phyloP scores from a whole-genome alignment of 2,797 vertebrate species.

The Hemitrygon akajei region DNA sequence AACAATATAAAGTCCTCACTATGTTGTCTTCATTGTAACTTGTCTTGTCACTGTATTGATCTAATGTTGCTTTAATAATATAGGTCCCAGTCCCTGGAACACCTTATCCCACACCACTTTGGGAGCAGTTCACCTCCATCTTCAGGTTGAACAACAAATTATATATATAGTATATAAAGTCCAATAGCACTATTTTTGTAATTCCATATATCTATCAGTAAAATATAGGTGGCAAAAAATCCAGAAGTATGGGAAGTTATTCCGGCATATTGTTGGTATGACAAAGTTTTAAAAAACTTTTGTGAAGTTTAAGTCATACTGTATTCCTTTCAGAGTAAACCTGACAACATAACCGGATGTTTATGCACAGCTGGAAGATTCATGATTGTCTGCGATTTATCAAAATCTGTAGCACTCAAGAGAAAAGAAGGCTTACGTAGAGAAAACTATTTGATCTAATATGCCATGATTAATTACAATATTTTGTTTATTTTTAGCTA shows the following conservation, averaged over 20 bases:
- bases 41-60: not conserved
- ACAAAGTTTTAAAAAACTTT: not conserved
- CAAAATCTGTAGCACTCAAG: not conserved
- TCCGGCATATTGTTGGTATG: not conserved
- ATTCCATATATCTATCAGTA: not conserved
- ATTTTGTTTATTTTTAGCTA: not conserved
- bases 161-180: too few relatives aligned
- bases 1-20: not conserved
- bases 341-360: not conserved
- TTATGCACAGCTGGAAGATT: not conserved
- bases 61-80: not conserved
- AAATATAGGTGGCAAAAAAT: not conserved
- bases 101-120: too few relatives aligned
- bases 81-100: too few relatives aligned
- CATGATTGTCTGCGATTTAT: not conserved
- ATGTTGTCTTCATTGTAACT: too few relatives aligned
- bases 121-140: too few relatives aligned
- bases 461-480: not conserved
- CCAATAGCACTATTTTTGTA: not conserved
- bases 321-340: conserved; percentile 5
- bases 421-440: not conserved
- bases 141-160: too few relatives aligned
- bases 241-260: not conserved
- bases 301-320: not conserved
- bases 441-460: too few relatives aligned